Base-by-base conservation (phyloP, 2,797 vertebrate genomes). In the Hipposideros larvatus region DNA sequence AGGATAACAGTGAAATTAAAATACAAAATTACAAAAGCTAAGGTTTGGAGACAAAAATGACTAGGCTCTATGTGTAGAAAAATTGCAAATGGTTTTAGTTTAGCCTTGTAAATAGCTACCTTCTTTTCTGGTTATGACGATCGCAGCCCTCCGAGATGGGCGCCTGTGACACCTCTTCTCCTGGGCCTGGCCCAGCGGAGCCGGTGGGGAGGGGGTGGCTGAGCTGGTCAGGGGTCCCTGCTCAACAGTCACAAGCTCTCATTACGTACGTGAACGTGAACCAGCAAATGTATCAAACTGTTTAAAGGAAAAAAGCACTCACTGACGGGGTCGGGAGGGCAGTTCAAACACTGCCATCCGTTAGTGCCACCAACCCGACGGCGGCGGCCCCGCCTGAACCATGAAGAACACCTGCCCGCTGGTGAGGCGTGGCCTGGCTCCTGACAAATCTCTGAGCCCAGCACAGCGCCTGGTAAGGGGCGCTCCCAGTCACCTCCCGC, bases 1-100 rank as follows among this genome's bases (percentile, higher is more conserved):
- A 77, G 51, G 87, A 37, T 79, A 92, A 97, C 90, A 78, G 96
- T 95, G 97, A 88, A 90, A 92, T 80, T 92, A 94, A 94, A 94
- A 91, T 90, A 26, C 55, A 90, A 95, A 95, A 82, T 90, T 53
- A 96, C 63, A 92, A 95, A 97, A 57, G 95, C 92, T 78, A 77
- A 90, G 71, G 89, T 51, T 63, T 65, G 89, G 85, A 96, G 87
- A 85, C 70, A 70, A 87, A 88, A 83, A 46, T 37, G 79, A 73
- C 94, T 93, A 68, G 8, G 4, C 61, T 51, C 96, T 97, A 65
- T 2, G 93, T 90, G 85, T 43, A 87, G 77, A 61, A 68, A 93
- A 85, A 87, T 71, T 65, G 93, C 53, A 51, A 73, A 73, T 28
- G 53, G 51, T n/a, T 66, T 80, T 37, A 80, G 91, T 11, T 75